A percentile compares a stretch with the other conserved stretches of the same genome.
Evolutionary conservation across 1,140 invertebrate species (phyloP).

Genomic region (Andrena cerasifolii): DNA sequence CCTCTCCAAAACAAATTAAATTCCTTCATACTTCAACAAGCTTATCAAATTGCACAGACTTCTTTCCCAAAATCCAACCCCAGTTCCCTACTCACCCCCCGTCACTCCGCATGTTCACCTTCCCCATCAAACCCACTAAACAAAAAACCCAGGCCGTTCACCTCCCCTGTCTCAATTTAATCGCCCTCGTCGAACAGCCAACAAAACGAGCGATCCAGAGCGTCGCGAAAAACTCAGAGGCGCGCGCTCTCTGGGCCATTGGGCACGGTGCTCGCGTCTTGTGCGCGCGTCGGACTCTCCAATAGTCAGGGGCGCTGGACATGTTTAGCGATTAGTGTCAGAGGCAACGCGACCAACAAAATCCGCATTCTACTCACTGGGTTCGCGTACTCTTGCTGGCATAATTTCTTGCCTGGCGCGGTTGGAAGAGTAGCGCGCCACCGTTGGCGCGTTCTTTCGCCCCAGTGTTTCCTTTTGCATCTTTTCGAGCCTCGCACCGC

Average conservation of each 20-base stretch:
- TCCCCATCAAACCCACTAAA: no score
- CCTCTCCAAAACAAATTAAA: no score
- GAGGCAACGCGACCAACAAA: slow-evolving; percentile 8
- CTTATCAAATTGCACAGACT: no score
- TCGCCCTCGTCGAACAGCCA: background rate
- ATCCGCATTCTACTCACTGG: background rate
- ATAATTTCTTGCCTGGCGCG: background rate
- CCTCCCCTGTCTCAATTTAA: no score
- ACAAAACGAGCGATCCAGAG: background rate
- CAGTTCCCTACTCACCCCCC: no score
- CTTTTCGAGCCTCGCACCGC: slow-evolving; percentile 15
- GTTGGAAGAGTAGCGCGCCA: background rate
- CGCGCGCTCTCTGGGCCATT: background rate
- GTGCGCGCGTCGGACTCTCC: background rate
- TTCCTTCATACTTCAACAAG: no score
- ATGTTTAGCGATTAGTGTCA: slow-evolving; percentile 4
- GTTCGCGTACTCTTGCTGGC: slow-evolving; percentile 3
- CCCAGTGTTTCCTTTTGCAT: slow-evolving; percentile 14
- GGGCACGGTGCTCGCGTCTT: background rate
- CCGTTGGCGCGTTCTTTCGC: background rate
- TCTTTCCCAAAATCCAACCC: no score
- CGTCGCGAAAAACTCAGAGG: background rate
- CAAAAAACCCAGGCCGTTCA: no score
- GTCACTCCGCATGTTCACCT: no score
- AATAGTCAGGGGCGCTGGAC: slow-evolving; percentile 4